A percentile compares a stretch with the other conserved stretches of the same genome.
Evolutionary conservation across 2,888 invertebrate species (phyloP).

Genomic region (Anthrax anthrax): DNA sequence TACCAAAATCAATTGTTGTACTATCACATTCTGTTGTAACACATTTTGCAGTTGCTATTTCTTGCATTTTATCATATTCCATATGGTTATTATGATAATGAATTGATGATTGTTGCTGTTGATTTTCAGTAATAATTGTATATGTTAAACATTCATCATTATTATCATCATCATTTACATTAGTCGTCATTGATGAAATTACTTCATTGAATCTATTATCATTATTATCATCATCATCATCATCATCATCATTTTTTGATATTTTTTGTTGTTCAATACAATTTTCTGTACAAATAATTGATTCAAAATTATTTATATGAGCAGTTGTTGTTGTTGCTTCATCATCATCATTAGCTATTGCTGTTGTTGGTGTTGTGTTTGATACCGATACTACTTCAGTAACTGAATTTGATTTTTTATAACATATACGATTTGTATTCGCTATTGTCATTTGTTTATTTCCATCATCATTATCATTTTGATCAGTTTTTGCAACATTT

Average conservation of each 20-base stretch:
- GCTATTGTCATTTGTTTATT: too few relatives aligned
- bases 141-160: background rate
- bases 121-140: background rate
- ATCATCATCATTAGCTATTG: too few relatives aligned
- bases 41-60: conserved; percentile 9
- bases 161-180: background rate
- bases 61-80: background rate
- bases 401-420: background rate
- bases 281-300: conserved; percentile 3
- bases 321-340: conserved; percentile 8
- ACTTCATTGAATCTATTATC: background rate
- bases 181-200: background rate
- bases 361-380: background rate
- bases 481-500: conserved; percentile 7
- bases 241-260: conserved; percentile 1
- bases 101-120: background rate
- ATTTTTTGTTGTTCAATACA: background rate
- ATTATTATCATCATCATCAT: background rate
- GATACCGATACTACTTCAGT: background rate
- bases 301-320: conserved; percentile 11
- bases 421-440: background rate
- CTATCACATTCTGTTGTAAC: conserved; percentile 20
- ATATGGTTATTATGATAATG: background rate
- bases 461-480: background rate
- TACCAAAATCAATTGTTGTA: conserved; percentile 17